Conservation (phyloP, 2,113 vertebrate genomes). For the Elephantulus edwardii region DNA sequence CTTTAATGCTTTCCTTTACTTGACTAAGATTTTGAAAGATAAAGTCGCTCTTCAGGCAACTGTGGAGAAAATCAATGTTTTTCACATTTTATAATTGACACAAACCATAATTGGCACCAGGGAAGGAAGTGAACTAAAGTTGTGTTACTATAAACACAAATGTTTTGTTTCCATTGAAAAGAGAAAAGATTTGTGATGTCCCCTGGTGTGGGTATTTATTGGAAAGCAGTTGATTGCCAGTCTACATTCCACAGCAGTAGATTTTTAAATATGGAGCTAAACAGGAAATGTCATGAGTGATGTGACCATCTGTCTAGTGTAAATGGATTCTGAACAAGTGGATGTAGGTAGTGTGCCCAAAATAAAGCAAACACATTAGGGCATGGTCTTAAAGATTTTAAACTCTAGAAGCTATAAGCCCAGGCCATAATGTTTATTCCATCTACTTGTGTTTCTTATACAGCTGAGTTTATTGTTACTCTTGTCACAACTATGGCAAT, state of each 20-base stretch:
- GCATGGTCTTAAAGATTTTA: slow-evolving; percentile 56
- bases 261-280: slow-evolving; percentile 74
- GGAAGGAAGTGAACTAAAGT: slow-evolving; percentile 53
- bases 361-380: slow-evolving; percentile 59
- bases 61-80: slow-evolving; percentile 31
- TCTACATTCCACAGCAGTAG: slow-evolving; percentile 47
- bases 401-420: slow-evolving; percentile 35
- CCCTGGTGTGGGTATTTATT: slow-evolving; percentile 41
- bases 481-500: slow-evolving; percentile 41
- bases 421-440: slow-evolving; percentile 54
- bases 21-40: slow-evolving; percentile 27
- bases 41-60: slow-evolving; percentile 34
- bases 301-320: slow-evolving; percentile 76
- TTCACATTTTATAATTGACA: slow-evolving; percentile 43
- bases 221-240: slow-evolving; percentile 34
- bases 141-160: slow-evolving; percentile 63
- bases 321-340: slow-evolving; percentile 77
- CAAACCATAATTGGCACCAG: neutral
- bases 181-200: slow-evolving; percentile 58
- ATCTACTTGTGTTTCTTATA: slow-evolving; percentile 5
- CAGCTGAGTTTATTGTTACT: slow-evolving; percentile 36
- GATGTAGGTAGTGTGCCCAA: slow-evolving; percentile 68
- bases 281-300: slow-evolving; percentile 70
- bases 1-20: neutral
- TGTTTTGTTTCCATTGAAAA: slow-evolving; percentile 47